Evolutionary conservation across 2,113 vertebrate genomes (phyloP), one percentile per base, ranked within the genome.

Genomic region (Petroica traversi): DNA sequence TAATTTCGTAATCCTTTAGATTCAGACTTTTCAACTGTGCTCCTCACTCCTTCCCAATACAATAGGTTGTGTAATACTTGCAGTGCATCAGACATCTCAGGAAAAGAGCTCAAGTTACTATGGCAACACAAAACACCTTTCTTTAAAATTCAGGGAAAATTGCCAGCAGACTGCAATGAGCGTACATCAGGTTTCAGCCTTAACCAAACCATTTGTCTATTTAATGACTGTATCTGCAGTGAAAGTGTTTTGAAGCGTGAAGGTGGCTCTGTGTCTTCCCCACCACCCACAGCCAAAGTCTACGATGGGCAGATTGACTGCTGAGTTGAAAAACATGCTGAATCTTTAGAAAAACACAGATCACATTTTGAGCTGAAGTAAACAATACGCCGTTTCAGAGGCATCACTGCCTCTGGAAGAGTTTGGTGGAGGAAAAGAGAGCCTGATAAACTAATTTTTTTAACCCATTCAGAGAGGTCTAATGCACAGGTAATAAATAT

Each of bases 261-360:
- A 93, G 94, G 92, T 93, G 88, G 78, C 75, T 95, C 66, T 24
- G 34, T 61, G 71, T 73, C 66, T 85, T 93, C 92, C 78, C 82
- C 34, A 41, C 54, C 85, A 49, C 78, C 94, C 90, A 73, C 62
- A 2, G 71, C 57, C 36, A 1, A 2, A 69, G 78, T 72, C 67
- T 66, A 34, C 4, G 0, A 51, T 15, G 68, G 59, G 54, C 31
- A 3, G 69, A 85, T 57, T 8, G 24, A 54, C 81, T 82, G 90
- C 78, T 22, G 43, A 80, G 75, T 40, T 59, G 88, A 84, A 92
- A 93, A 97, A 90, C 88, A 74, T 36, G 54, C 75, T 69, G 88
- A 80, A 83, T 83, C 63, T 55, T 80, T 54, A 76, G 75, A 80
- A 94, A 83, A 92, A 51, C 26, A 66, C 3, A 1, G 51, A 28